Conservation (phyloP, 2,113 vertebrate genomes). For the zebrafish (Danio rerio) region DNA sequence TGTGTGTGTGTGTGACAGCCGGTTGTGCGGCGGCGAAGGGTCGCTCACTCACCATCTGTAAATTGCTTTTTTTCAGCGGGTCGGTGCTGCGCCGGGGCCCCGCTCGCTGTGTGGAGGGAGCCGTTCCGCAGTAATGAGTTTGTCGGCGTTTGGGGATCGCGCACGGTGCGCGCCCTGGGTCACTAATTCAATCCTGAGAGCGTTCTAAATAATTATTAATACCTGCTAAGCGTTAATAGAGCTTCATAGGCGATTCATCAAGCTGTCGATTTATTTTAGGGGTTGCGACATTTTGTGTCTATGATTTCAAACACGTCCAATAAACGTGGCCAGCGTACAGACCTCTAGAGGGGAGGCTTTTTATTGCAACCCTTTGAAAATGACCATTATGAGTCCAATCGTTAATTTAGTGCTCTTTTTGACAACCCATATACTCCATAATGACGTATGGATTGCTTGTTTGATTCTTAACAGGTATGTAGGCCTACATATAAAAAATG, state of each 20-base stretch:
- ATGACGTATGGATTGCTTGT: background rate
- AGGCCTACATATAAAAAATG: conserved; percentile 1
- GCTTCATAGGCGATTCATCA: conserved; percentile 76
- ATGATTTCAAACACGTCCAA: conserved; percentile 30
- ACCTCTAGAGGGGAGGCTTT: conserved; percentile 6
- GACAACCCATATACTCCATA: background rate
- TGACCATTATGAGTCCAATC: background rate
- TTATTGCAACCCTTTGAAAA: conserved; percentile 19
- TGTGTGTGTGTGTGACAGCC: conserved; percentile 59
- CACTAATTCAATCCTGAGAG: conserved; percentile 78
- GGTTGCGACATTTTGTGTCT: conserved; percentile 41
- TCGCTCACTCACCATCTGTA: conserved; percentile 64
- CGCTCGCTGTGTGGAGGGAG: conserved; percentile 46
- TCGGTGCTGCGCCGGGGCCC: conserved; percentile 43
- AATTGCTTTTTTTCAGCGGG: conserved; percentile 73
- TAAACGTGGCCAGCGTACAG: background rate
- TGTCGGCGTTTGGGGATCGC: conserved; percentile 53
- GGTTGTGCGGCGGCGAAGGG: conserved; percentile 65
- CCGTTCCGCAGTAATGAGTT: conserved; percentile 62
- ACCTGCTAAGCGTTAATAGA: conserved; percentile 74
- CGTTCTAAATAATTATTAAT: conserved; percentile 78
- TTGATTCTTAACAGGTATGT: background rate
- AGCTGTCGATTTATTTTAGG: conserved; percentile 73
- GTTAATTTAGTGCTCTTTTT: background rate
- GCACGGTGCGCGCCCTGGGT: conserved; percentile 65